Evolutionary conservation across 2,888 invertebrate species (phyloP).

Genomic region (Volucella zonaria): DNA sequence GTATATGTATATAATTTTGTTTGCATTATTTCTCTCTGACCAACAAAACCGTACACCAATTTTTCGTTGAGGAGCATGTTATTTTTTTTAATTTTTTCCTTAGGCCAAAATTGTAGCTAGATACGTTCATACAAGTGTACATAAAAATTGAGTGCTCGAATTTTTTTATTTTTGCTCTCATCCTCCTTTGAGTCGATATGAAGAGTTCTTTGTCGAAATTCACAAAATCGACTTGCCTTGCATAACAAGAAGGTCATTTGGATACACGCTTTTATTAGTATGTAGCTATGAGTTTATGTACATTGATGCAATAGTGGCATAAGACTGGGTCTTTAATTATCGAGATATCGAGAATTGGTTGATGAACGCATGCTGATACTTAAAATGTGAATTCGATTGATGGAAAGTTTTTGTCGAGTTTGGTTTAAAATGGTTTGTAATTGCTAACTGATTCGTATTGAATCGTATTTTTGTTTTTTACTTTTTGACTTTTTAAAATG

Average conservation of each 20-base stretch:
- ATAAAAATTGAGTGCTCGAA: conserved; percentile 4
- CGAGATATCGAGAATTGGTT: conserved; percentile 36
- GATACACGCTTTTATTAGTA: neutral
- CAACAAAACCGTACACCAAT: neutral
- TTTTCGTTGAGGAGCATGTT: neutral
- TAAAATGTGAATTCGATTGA: neutral
- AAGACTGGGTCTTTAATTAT: conserved; percentile 32
- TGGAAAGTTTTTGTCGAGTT: neutral
- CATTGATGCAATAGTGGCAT: neutral
- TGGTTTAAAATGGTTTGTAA: too few species aligned
- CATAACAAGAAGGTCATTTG: conserved; percentile 41
- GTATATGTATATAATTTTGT: neutral
- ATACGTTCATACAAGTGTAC: neutral
- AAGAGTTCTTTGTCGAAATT: conserved; percentile 21
- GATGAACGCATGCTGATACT: conserved; percentile 16
- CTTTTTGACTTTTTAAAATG: too few species aligned
- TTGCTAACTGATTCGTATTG: too few species aligned
- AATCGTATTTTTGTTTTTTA: too few species aligned
- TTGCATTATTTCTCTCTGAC: neutral
- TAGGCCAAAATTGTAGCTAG: neutral
- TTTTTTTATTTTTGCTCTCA: conserved; percentile 8
- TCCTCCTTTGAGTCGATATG: neutral
- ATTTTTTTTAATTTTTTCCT: neutral
- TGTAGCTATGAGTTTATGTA: conserved; percentile 1
- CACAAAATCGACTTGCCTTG: conserved; percentile 8